A percentile compares a stretch with the other conserved stretches of the same genome.
phyloP scores from a whole-genome alignment of 2,888 invertebrate genomes.

The Himalopsyche kuldschensis region DNA sequence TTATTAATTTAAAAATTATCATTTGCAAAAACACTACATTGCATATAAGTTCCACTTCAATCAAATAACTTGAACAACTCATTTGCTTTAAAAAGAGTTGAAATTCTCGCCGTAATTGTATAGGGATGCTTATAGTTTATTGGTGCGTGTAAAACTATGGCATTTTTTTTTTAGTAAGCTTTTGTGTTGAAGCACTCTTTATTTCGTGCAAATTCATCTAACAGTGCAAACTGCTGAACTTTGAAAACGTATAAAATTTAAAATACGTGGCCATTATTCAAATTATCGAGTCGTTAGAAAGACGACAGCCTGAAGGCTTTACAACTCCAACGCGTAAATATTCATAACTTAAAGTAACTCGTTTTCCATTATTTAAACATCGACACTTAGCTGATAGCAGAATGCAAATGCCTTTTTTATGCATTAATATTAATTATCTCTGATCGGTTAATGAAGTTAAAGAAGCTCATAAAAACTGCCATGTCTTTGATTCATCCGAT shows the following conservation, averaged over 20 bases:
- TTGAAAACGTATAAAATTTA: constrained; percentile 15
- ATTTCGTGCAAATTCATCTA: background rate
- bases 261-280: constrained; percentile 27
- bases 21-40: too few species aligned
- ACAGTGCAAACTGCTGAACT: background rate
- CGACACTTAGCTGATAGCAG: constrained; percentile 33
- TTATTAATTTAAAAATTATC: too few species aligned
- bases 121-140: too few species aligned
- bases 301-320: constrained; percentile 31
- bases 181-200: background rate
- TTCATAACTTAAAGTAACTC: constrained; percentile 38
- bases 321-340: constrained; percentile 34
- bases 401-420: constrained; percentile 30
- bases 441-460: background rate
- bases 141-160: background rate
- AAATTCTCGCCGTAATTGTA: too few species aligned
- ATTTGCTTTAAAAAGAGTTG: too few species aligned
- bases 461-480: too few species aligned
- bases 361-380: constrained; percentile 38
- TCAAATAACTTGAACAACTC: too few species aligned
- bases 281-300: constrained; percentile 31
- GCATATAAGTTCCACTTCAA: too few species aligned
- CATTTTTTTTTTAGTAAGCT: background rate
- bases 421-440: constrained; percentile 15
- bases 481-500: too few species aligned